Evolutionary conservation across 2,888 invertebrate species (phyloP).

Genomic region (Malacosoma neustria): DNA sequence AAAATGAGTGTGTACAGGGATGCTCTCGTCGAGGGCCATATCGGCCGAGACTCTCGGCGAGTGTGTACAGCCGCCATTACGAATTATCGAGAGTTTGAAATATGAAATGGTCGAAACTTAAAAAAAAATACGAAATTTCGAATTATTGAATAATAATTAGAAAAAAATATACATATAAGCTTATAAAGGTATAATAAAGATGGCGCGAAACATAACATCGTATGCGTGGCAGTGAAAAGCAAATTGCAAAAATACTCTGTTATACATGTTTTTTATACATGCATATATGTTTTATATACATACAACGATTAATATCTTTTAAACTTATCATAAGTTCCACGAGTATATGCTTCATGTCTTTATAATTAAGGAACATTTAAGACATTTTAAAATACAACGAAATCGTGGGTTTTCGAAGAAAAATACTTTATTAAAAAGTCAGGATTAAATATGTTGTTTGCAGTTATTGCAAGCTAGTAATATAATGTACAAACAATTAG

Average conservation of each 20-base stretch:
- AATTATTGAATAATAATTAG: neutral
- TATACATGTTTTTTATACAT: conserved; percentile 3
- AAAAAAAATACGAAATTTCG: no score
- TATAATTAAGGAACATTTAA: conserved; percentile 20
- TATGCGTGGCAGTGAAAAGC: neutral
- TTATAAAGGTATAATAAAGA: neutral
- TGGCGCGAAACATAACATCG: neutral
- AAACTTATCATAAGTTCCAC: conserved; percentile 53
- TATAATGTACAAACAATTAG: no score
- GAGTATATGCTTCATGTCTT: conserved; percentile 60
- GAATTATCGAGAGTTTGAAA: no score
- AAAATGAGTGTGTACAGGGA: no score
- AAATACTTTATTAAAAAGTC: no score
- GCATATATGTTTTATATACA: conserved; percentile 36
- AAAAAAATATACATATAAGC: neutral
- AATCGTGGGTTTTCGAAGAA: no score
- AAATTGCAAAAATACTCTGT: neutral
- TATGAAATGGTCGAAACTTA: no score
- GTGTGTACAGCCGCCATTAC: no score
- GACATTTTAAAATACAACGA: conserved; percentile 1
- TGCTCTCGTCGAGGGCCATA: no score
- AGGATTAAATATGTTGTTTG: no score
- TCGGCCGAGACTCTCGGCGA: no score
- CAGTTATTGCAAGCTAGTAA: no score
- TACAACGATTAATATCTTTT: conserved; percentile 56